A percentile compares a stretch with the other conserved stretches of the same genome.
Conservation (phyloP, 2,113 vertebrate genomes). For the Heterotilapia buettikoferi region DNA sequence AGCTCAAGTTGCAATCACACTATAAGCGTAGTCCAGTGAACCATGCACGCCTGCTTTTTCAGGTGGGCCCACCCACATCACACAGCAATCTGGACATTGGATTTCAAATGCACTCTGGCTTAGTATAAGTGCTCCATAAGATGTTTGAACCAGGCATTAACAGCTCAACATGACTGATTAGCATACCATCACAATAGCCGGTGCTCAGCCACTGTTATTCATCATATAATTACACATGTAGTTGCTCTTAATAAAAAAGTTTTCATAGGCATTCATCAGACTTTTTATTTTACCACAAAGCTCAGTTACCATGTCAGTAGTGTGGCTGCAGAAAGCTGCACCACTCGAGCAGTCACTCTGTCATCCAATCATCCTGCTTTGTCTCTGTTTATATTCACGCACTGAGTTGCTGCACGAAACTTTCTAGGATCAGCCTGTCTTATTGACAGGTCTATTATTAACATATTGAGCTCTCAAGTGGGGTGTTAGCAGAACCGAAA, state of each 20-base stretch:
- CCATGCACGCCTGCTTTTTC: background rate
- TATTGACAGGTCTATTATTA: background rate
- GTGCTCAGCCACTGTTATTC: background rate
- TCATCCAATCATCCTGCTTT: background rate
- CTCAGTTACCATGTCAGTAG: accelerated
- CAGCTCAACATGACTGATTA: background rate
- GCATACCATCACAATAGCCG: background rate
- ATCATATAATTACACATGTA: background rate
- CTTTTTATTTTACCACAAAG: background rate
- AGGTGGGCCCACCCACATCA: accelerated
- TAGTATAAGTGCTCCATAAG: accelerated
- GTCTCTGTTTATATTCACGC: background rate
- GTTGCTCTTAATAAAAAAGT: background rate
- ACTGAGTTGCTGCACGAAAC: background rate
- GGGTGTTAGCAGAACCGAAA: background rate
- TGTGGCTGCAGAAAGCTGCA: background rate
- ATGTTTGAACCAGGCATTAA: background rate
- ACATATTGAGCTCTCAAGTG: background rate
- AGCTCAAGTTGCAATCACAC: background rate
- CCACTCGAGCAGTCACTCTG: background rate
- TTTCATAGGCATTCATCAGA: background rate
- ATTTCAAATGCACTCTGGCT: background rate
- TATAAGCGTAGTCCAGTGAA: background rate
- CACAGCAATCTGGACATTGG: background rate
- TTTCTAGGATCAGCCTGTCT: background rate